A percentile compares a stretch with the other conserved stretches of the same genome.
Conservation (phyloP, 1,140 invertebrate species). For the Nixonia krombeini region DNA sequence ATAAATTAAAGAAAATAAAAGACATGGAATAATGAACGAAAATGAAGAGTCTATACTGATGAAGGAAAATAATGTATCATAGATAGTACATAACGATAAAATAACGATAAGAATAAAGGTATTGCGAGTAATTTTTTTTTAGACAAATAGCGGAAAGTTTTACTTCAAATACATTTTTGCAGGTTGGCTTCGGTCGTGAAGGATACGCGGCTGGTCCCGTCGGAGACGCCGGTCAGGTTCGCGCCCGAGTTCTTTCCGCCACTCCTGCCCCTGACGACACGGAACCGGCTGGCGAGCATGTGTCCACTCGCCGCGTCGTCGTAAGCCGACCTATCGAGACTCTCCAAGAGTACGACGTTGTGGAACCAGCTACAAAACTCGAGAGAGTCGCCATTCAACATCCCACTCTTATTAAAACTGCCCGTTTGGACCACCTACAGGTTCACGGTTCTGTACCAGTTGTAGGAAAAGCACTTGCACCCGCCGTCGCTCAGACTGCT, state of each 20-base stretch:
- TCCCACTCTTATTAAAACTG: constrained; percentile 71
- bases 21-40: too few relatives aligned
- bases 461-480: constrained; percentile 64
- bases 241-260: constrained; percentile 73
- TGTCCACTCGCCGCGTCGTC: constrained; percentile 76
- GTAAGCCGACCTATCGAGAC: constrained; percentile 77
- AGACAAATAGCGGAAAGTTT: not conserved
- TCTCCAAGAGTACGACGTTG: constrained; percentile 74
- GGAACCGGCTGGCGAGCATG: constrained; percentile 71
- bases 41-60: too few relatives aligned
- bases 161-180: constrained; percentile 10
- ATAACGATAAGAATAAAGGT: too few relatives aligned
- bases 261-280: constrained; percentile 72
- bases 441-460: constrained; percentile 68
- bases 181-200: constrained; percentile 65
- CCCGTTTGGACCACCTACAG: constrained; percentile 64
- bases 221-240: constrained; percentile 62
- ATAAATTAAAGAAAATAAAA: too few relatives aligned
- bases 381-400: constrained; percentile 68
- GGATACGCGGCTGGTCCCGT: constrained; percentile 47
- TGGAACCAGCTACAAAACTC: constrained; percentile 74
- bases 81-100: too few relatives aligned
- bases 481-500: constrained; percentile 64
- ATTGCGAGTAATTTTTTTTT: too few relatives aligned
- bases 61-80: too few relatives aligned